Percentiles rank a stretch among this genome's conserved stretches.
phyloP scores from a whole-genome alignment of 2,113 vertebrate species.

The Todiramphus saurophagus region DNA sequence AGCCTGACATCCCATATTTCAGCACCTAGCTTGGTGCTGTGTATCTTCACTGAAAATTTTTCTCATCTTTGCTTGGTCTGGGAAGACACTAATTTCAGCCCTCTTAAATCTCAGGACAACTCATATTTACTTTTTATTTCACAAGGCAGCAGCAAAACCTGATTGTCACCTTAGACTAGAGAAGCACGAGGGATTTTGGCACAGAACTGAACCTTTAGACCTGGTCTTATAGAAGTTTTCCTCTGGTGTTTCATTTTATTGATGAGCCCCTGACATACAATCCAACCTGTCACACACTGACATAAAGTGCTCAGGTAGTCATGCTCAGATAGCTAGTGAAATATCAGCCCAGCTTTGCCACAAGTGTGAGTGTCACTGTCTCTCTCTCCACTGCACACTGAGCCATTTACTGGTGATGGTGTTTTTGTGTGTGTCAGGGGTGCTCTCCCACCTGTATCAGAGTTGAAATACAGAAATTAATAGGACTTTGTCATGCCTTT shows the following conservation, averaged over 20 bases:
- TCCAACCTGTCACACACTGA: background rate
- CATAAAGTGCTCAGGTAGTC: background rate
- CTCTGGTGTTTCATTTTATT: background rate
- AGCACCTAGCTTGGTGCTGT: background rate
- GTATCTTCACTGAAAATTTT: background rate
- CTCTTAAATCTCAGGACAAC: background rate
- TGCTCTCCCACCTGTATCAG: background rate
- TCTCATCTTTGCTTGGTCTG: background rate
- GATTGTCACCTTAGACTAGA: background rate
- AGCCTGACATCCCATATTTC: background rate
- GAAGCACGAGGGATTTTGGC: background rate
- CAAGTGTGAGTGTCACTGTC: background rate
- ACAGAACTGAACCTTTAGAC: background rate
- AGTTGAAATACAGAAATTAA: background rate
- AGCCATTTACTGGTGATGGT: accelerated
- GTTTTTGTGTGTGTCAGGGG: accelerated
- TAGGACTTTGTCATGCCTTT: accelerated
- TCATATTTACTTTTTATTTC: background rate
- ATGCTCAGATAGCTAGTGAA: background rate
- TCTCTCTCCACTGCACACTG: background rate
- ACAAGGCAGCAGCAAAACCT: background rate
- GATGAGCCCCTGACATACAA: background rate
- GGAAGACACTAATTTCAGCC: background rate
- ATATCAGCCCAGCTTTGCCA: background rate
- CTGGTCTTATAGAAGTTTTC: background rate